These are phyloP conservation scores for Sebastes kiyomatsui DNA, from an alignment of 2,797 vertebrate species.

Conservation along the genomic window DNA sequence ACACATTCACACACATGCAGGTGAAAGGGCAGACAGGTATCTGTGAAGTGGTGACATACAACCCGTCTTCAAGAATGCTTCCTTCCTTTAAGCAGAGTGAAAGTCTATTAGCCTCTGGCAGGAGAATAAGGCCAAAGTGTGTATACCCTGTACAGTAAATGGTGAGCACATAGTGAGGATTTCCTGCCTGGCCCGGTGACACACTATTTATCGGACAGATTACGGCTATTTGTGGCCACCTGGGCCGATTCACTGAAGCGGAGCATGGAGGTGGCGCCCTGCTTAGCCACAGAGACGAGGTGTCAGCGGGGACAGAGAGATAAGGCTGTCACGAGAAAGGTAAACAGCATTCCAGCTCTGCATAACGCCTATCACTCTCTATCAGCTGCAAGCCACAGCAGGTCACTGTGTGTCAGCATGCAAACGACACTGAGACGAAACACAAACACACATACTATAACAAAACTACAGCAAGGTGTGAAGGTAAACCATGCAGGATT, in stretches of 20 bases:
- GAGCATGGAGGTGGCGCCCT: conserved; percentile 4
- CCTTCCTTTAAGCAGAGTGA: background rate
- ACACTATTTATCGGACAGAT: conserved; percentile 47
- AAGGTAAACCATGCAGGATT: conserved; percentile 49
- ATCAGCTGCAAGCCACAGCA: conserved; percentile 46
- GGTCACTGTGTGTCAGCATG: conserved; percentile 71
- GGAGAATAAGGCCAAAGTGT: background rate
- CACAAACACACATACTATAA: conserved; percentile 15
- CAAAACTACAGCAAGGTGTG: conserved; percentile 29
- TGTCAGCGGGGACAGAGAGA: conserved; percentile 32
- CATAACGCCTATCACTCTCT: conserved; percentile 32
- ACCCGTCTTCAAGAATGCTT: background rate
- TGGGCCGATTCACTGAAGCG: conserved; percentile 16
- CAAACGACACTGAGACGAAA: conserved; percentile 42
- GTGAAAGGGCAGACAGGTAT: conserved; percentile 11
- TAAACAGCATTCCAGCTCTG: conserved; percentile 58
- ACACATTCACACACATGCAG: conserved; percentile 33
- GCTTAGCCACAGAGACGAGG: background rate
- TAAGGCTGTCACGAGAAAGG: conserved; percentile 32
- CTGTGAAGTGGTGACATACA: conserved; percentile 19
- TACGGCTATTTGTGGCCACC: conserved; percentile 50
- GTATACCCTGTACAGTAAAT: conserved; percentile 11
- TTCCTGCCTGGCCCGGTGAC: conserved; percentile 34
- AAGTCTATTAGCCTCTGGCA: background rate
- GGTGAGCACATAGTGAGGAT: conserved; percentile 35